phyloP scores from a whole-genome alignment of 2,888 invertebrate genomes.

The Apotomis capreana region DNA sequence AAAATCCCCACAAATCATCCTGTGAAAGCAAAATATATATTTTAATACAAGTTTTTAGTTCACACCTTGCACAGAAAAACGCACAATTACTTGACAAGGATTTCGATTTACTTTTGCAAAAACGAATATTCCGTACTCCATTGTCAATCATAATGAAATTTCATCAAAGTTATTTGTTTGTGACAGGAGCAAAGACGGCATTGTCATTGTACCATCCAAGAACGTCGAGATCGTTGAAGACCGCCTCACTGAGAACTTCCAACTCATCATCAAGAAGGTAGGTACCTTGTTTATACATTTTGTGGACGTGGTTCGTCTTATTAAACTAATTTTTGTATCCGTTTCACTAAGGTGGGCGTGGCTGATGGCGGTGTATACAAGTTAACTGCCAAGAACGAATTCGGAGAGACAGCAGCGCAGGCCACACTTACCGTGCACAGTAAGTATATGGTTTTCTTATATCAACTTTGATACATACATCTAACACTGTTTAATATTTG shows the following conservation, averaged over 20 bases:
- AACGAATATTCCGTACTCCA: too few relatives aligned
- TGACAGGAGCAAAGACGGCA: constrained; percentile 85
- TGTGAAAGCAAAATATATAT: too few relatives aligned
- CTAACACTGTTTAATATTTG: too few relatives aligned
- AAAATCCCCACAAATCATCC: not conserved
- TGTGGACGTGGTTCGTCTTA: too few relatives aligned
- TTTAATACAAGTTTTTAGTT: too few relatives aligned
- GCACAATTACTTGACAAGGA: too few relatives aligned
- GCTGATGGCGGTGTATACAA: constrained; percentile 91
- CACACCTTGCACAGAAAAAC: too few relatives aligned
- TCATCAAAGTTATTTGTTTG: not conserved
- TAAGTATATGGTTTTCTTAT: constrained; percentile 65
- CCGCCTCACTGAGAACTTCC: constrained; percentile 85
- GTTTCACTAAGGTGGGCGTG: constrained; percentile 61
- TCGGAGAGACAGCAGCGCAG: constrained; percentile 88
- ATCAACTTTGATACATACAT: not conserved
- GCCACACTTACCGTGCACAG: constrained; percentile 89
- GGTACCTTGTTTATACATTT: too few relatives aligned
- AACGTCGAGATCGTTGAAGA: constrained; percentile 85
- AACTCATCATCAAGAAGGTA: constrained; percentile 88
- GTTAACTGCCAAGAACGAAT: constrained; percentile 89
- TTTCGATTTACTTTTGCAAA: too few relatives aligned
- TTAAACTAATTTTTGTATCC: not conserved
- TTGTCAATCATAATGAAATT: too few relatives aligned
- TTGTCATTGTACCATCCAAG: constrained; percentile 83